Base-by-base conservation (phyloP, 2,888 invertebrate genomes). In the Dromius quadrimaculatus region DNA sequence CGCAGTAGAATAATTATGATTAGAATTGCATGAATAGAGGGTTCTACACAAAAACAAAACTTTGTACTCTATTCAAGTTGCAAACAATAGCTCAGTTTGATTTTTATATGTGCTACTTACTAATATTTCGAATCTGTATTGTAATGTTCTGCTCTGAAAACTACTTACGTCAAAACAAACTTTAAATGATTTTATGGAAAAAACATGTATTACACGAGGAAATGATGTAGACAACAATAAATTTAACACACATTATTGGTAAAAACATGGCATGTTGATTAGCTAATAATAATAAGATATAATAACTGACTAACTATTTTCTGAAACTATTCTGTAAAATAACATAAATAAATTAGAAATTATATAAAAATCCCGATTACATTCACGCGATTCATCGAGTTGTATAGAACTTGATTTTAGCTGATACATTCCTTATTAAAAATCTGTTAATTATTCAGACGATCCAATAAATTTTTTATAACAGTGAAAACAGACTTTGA, bases 101-200 rank as follows among this genome's bases (percentile, higher is more conserved):
- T 22, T 47, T 47, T 9, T 13, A 2, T 54, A 54, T 54, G 28
- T 28, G n/a, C 23, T 38, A n/a, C n/a, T 41, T 2, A 3, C 50
- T 54, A 54, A 28, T 54, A 28, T 28, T 54, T 54, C 13, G 28
- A 54, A 32, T 54, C 50, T 28, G 1, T 13, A 28, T 54, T 54
- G 28, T 54, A 47, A 54, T 28, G 50, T 54, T 28, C 23, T 54
- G 50, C 50, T 28, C 50, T 54, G 9, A 15, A 28, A 54, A 28
- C 13, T 22, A 13, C 5, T 22, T 50, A 23, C 11, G 47, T 22
- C 20, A 47, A 47, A 9, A n/a, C 47, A 15, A 8, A 54, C 15
- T 22, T n/a, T 19, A 23, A 8, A 45, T 47, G 19, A 22, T 47
- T 47, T 47, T 47, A 47, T 23, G n/a, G 47, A 22, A 23, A 28